Conservation (phyloP, 2,113 vertebrate species). For the Accipiter virgatus region DNA sequence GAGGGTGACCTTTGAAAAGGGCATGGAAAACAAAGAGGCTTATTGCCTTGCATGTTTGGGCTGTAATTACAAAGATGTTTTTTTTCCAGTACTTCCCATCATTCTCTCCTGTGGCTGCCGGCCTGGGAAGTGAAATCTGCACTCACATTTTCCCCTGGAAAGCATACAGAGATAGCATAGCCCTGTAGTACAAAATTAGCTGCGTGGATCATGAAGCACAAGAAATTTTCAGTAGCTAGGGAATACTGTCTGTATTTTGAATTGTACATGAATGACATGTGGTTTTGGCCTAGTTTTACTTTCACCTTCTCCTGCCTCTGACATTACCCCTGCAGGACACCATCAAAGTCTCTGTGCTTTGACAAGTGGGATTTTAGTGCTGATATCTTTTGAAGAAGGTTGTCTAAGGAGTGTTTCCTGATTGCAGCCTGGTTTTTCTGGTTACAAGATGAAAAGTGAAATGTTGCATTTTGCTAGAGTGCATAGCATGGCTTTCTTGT, state of each 20-base stretch:
- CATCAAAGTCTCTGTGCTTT: neutral
- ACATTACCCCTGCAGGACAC: neutral
- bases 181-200: neutral
- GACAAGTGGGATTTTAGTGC: neutral
- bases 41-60: neutral
- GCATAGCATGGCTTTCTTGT: neutral
- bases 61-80: neutral
- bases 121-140: neutral
- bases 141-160: neutral
- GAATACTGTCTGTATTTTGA: neutral
- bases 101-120: neutral
- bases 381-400: neutral
- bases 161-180: fast-evolving
- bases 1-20: neutral
- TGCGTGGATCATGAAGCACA: neutral
- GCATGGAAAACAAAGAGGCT: neutral
- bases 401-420: neutral
- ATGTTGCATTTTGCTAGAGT: neutral
- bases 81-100: neutral
- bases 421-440: neutral
- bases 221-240: neutral
- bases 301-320: neutral
- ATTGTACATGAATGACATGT: neutral
- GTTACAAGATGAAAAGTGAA: neutral
- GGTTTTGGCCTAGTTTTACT: neutral